Evolutionary conservation across 1,140 invertebrate genomes (phyloP).

Genomic region (Lethrus apterus): DNA sequence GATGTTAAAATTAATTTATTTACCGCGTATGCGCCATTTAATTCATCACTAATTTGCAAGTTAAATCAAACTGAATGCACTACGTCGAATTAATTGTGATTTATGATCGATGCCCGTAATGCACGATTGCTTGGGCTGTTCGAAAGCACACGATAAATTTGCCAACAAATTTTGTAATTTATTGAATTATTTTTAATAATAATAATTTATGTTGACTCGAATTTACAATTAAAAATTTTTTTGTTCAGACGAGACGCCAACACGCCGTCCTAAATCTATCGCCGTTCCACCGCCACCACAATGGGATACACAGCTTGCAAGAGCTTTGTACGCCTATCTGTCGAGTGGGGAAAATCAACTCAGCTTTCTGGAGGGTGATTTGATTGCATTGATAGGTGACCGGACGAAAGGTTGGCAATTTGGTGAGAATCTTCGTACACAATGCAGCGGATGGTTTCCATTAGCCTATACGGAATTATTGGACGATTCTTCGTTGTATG

Average conservation of each 20-base stretch:
- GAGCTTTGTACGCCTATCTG: conserved; percentile 82
- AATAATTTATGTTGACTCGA: too few relatives aligned
- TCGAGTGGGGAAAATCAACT: conserved; percentile 88
- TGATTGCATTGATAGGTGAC: conserved; percentile 81
- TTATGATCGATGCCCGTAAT: too few relatives aligned
- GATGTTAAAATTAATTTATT: neutral
- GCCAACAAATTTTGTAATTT: too few relatives aligned
- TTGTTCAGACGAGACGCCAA: too few relatives aligned
- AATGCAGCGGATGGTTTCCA: conserved; percentile 89
- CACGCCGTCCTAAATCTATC: conserved; percentile 62
- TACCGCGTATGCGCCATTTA: neutral
- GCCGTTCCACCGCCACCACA: conserved; percentile 55
- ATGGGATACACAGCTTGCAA: conserved; percentile 58
- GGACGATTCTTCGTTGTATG: conserved; percentile 51
- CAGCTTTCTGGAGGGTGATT: conserved; percentile 84
- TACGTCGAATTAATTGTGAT: too few relatives aligned
- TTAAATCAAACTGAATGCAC: too few relatives aligned
- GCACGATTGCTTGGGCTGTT: too few relatives aligned
- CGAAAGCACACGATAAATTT: too few relatives aligned
- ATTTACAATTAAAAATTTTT: too few relatives aligned
- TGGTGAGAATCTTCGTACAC: conserved; percentile 83
- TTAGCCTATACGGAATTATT: conserved; percentile 78
- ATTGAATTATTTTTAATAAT: too few relatives aligned
- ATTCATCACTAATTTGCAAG: neutral
- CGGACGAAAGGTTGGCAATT: conserved; percentile 93